phyloP scores from a whole-genome alignment of 2,113 vertebrate species.

The Bambusicola thoracicus region DNA sequence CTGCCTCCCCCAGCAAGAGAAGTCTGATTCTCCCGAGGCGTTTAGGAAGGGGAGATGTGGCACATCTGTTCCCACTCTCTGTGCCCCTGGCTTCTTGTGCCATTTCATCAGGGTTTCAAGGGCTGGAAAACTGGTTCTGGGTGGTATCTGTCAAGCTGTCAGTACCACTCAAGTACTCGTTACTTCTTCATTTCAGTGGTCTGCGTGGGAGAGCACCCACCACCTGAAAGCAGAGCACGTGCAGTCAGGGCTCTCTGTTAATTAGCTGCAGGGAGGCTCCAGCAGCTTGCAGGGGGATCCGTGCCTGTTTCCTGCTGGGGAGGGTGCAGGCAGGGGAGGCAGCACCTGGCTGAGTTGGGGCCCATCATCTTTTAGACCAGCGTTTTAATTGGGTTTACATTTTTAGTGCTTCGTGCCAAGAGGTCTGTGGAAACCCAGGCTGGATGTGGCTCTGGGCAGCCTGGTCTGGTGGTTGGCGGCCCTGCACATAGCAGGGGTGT shows the following conservation, averaged over 20 bases:
- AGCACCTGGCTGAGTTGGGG: background rate
- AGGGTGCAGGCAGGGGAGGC: background rate
- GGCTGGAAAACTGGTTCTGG: background rate
- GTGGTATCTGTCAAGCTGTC: background rate
- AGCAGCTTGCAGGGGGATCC: background rate
- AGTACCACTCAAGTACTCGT: background rate
- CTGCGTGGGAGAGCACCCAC: background rate
- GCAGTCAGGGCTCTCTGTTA: background rate
- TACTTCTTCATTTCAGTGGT: background rate
- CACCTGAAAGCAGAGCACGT: background rate
- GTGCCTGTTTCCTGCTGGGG: accelerated
- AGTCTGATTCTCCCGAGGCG: background rate
- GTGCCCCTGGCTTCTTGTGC: background rate
- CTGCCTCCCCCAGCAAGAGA: background rate
- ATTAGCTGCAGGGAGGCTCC: background rate
- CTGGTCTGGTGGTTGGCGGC: too few relatives aligned
- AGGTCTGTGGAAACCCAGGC: background rate
- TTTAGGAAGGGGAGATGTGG: background rate
- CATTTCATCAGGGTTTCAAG: accelerated
- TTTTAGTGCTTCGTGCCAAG: background rate
- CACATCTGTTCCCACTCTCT: accelerated
- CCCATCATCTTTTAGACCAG: background rate
- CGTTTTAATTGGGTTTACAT: background rate
- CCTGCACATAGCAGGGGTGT: too few relatives aligned
- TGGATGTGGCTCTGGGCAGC: too few relatives aligned